Conservation (phyloP, 2,888 invertebrate genomes). For the Hoplodrina ambigua region DNA sequence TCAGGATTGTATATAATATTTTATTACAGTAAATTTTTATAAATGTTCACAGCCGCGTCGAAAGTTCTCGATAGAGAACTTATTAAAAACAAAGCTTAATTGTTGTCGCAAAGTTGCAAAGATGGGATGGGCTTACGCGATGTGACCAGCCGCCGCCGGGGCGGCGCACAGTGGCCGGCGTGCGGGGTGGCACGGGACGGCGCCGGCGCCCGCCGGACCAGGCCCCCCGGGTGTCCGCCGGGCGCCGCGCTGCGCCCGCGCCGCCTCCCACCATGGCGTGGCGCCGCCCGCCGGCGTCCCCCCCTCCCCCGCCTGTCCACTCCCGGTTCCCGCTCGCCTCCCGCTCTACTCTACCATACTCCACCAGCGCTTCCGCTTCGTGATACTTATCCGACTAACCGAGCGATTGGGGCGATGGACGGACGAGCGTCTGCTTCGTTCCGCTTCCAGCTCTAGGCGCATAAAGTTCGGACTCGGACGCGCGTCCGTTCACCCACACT, state of each 20-base stretch:
- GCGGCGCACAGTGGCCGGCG: constrained; percentile 80
- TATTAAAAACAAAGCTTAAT: constrained; percentile 89
- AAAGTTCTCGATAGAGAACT: constrained; percentile 80
- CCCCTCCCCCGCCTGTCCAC: constrained; percentile 59
- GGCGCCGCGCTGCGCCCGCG: constrained; percentile 84
- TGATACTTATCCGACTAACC: constrained; percentile 86
- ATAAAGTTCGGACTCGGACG: constrained; percentile 68
- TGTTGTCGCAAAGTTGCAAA: constrained; percentile 90
- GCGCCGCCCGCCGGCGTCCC: constrained; percentile 84
- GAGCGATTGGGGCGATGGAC: constrained; percentile 84
- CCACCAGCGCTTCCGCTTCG: constrained; percentile 86
- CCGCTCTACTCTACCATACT: constrained; percentile 63
- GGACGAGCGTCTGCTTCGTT: constrained; percentile 81
- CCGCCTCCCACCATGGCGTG: constrained; percentile 84
- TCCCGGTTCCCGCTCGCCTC: constrained; percentile 56
- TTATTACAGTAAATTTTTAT: constrained; percentile 82
- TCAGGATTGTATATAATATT: constrained; percentile 62
- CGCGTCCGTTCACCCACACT: constrained; percentile 86
- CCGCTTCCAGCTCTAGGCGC: constrained; percentile 50
- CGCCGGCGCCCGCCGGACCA: constrained; percentile 79
- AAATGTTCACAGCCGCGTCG: constrained; percentile 90
- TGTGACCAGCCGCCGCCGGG: constrained; percentile 92
- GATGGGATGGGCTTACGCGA: constrained; percentile 93
- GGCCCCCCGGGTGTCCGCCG: constrained; percentile 72
- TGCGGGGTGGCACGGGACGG: constrained; percentile 87